Base-by-base conservation (phyloP, 2,888 invertebrate species). In the Pristionchus mayeri region DNA sequence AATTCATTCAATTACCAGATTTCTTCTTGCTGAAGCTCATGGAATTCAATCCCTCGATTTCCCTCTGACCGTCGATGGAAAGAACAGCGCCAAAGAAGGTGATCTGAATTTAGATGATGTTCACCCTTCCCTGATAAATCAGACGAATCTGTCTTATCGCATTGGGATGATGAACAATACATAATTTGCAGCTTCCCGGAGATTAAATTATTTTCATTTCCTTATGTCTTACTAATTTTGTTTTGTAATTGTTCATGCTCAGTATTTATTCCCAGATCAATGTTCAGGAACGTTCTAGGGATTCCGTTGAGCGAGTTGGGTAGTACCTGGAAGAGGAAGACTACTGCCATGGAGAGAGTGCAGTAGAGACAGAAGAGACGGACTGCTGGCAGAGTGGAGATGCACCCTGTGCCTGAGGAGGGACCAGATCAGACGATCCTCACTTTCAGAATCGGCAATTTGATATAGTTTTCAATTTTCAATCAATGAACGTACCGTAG, bases 251-350 rank as follows among this genome's bases (percentile, higher is more conserved):
- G n/a, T n/a, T n/a, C n/a, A n/a, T n/a, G n/a, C n/a, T n/a, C n/a
- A n/a, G n/a, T n/a, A n/a, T n/a, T n/a, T n/a, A n/a, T n/a, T n/a
- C n/a, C n/a, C n/a, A n/a, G n/a, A n/a, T n/a, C n/a, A n/a, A n/a
- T n/a, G n/a, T n/a, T n/a, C n/a, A n/a, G n/a, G n/a, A n/a, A n/a
- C n/a, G n/a, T n/a, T n/a, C n/a, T n/a, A n/a, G n/a, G n/a, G n/a
- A n/a, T n/a, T n/a, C n/a, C n/a, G n/a, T n/a, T n/a, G n/a, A n/a
- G n/a, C n/a, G n/a, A n/a, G n/a, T n/a, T n/a, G n/a, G n/a, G n/a
- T n/a, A n/a, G n/a, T n/a, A 82, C 82, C 67, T 82, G 82, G 27
- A 82, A 82, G 21, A 82, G 34, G 67, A 82, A 82, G 1, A 82
- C 82, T 4, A 82, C 30, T 13, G 82, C 82, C 82, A 82, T 82